A percentile compares a stretch with the other conserved stretches of the same genome.
Conservation (phyloP, 2,113 vertebrate genomes). For the Leuciscus idus region DNA sequence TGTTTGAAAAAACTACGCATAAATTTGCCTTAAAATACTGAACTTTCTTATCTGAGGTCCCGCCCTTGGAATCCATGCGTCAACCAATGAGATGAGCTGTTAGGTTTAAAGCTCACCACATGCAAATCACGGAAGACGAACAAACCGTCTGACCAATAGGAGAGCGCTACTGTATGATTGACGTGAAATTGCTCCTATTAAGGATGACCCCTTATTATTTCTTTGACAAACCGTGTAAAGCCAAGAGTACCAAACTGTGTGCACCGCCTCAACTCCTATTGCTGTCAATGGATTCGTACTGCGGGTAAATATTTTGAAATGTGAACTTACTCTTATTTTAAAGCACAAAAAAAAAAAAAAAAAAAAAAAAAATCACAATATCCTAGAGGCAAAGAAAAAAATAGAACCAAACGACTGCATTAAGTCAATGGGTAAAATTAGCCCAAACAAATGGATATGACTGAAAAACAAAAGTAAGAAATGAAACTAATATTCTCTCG, state of each 20-base stretch:
- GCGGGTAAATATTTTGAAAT: neutral
- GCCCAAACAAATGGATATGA: neutral
- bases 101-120: constrained; percentile 16
- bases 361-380: neutral
- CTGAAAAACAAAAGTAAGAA: neutral
- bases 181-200: constrained; percentile 57
- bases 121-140: neutral
- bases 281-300: neutral
- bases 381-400: neutral
- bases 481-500: constrained; percentile 6
- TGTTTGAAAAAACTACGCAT: neutral
- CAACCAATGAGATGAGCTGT: constrained; percentile 57
- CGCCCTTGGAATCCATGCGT: neutral
- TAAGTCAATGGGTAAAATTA: neutral
- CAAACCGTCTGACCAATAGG: constrained; percentile 32
- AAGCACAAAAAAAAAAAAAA: neutral
- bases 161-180: neutral
- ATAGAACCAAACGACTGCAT: neutral
- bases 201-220: rapidly evolving
- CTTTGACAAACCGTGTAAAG: constrained; percentile 64
- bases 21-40: neutral
- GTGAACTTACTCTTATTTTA: neutral
- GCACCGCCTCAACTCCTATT: constrained; percentile 40
- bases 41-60: neutral
- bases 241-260: constrained; percentile 69